Evolutionary conservation across 2,113 vertebrate species (phyloP), one percentile per base, ranked within the genome.

Genomic region (Menura novaehollandiae): DNA sequence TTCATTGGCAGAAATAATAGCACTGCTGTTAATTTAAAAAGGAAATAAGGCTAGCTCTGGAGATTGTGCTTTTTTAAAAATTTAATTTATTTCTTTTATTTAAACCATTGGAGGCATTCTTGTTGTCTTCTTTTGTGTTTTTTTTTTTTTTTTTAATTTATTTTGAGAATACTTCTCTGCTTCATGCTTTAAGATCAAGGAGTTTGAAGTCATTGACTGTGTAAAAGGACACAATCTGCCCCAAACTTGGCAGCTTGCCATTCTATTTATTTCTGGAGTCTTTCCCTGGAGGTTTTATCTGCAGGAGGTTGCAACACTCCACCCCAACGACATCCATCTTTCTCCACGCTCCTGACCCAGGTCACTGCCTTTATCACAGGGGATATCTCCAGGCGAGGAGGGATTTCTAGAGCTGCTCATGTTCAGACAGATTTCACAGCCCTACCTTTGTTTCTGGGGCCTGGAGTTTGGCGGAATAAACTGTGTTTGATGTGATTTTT

Each of bases 211-310:
- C 23, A 32, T 33, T 77, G 46, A n/a, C 44, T 69, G 26, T 22
- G 28, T 55, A 91, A 95, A 93, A 43, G 59, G 82, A 82, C 78
- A 58, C 69, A 86, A 64, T 53, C 41, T 74, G 72, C 39, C 60
- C 68, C 71, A 41, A 51, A 59, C 52, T 35, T 95, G 93, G 91
- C 94, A 80, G 32, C 39, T 71, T 91, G 87, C 94, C 88, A 58
- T 91, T 80, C 63, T 95, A 0, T 81, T 97, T 97, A 85, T 97
- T 96, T 95, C 84, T 95, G 83, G 77, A 95, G 69, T 62, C 79
- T 86, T 59, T 94, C 85, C 71, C 88, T 96, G 64, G 56, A 89
- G 92, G 86, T 76, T 92, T 97, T 93, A 95, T 95, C 94, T 92
- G 59, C 77, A 83, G 77, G 85, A 94, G 78, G 44, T 88, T 97